phyloP scores from a whole-genome alignment of 1,140 invertebrate genomes.

The Tetramorium parvispinum region DNA sequence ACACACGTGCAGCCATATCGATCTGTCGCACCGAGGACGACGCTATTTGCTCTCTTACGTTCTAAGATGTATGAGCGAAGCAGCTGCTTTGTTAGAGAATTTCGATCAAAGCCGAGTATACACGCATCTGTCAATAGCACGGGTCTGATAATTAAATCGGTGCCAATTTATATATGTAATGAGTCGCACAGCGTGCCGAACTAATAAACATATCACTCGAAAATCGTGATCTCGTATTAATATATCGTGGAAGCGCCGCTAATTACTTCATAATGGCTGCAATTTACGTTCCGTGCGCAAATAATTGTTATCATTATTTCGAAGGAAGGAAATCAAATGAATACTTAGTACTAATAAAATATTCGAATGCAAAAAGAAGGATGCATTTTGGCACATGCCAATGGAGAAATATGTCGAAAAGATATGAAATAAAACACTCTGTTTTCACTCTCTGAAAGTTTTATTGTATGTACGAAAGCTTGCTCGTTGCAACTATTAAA shows the following conservation, averaged over 20 bases:
- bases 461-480: neutral
- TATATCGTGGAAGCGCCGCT: slow-evolving; percentile 8
- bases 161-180: slow-evolving; percentile 53
- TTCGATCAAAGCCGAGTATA: slow-evolving; percentile 45
- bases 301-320: neutral
- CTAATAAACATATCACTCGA: slow-evolving; percentile 32
- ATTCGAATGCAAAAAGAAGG: neutral
- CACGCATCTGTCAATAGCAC: slow-evolving; percentile 38
- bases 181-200: neutral
- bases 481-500: neutral
- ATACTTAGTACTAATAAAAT: neutral
- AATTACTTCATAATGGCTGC: slow-evolving; percentile 35
- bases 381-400: no score
- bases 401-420: neutral
- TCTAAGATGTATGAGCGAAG: slow-evolving; percentile 21
- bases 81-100: slow-evolving; percentile 42
- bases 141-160: slow-evolving; percentile 53
- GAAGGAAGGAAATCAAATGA: neutral
- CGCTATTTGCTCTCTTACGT: slow-evolving; percentile 47
- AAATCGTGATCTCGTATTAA: slow-evolving; percentile 33
- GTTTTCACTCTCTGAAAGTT: neutral
- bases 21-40: neutral
- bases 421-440: neutral
- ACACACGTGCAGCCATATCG: slow-evolving; percentile 17
- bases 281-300: neutral